These are phyloP conservation scores for Apeltes quadracus DNA, from an alignment of 2,113 vertebrate species.

Conservation along the genomic window DNA sequence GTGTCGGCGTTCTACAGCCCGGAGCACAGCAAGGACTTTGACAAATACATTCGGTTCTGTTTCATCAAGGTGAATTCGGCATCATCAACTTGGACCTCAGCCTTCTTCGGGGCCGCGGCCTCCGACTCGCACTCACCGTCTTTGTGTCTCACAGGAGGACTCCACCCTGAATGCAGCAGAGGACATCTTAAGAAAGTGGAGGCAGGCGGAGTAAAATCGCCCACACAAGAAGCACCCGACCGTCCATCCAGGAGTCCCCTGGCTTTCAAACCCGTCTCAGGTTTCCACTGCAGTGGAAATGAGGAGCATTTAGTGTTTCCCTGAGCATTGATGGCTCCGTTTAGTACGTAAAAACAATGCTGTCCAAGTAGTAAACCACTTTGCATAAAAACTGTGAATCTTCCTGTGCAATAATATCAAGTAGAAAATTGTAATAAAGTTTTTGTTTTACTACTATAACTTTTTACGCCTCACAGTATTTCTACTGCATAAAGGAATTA, in stretches of 20 bases:
- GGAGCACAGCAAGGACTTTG: conserved; percentile 83
- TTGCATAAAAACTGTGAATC: background rate
- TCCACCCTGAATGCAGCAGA: conserved; percentile 88
- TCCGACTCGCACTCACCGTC: background rate
- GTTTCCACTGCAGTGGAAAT: background rate
- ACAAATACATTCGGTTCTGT: conserved; percentile 91
- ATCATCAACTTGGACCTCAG: background rate
- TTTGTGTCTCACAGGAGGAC: conserved; percentile 83
- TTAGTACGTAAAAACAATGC: background rate
- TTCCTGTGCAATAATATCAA: background rate
- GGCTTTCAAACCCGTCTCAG: background rate
- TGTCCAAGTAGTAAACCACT: background rate
- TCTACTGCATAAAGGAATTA: background rate
- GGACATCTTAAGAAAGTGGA: conserved; percentile 87
- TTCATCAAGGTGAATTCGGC: conserved; percentile 88
- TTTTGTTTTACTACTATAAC: too few species aligned
- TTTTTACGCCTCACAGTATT: too few species aligned
- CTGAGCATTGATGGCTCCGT: background rate
- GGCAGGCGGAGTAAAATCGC: conserved; percentile 41
- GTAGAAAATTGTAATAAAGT: background rate
- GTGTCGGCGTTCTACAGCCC: conserved; percentile 87
- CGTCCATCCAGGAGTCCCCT: background rate
- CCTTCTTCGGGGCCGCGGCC: background rate
- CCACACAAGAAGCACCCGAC: background rate
- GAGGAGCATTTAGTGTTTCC: background rate